Percentiles rank a stretch among this genome's conserved stretches.
Conservation (phyloP, 2,888 invertebrate genomes). For the Leptogaster cylindrica region DNA sequence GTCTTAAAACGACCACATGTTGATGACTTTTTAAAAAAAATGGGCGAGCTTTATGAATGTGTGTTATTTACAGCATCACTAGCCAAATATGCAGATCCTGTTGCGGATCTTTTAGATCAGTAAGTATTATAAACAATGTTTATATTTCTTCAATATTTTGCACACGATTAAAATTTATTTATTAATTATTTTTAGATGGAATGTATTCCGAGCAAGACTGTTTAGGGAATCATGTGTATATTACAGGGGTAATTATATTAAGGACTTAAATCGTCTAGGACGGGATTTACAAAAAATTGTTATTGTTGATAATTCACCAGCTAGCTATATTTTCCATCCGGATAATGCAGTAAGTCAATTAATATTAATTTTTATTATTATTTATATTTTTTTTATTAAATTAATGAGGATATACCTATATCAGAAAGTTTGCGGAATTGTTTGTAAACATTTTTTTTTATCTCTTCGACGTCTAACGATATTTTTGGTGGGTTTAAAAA, state of each 20-base stretch:
- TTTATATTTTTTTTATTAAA: background rate
- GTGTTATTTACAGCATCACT: slow-evolving; percentile 98
- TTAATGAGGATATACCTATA: background rate
- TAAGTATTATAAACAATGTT: slow-evolving; percentile 53
- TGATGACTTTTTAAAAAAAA: slow-evolving; percentile 96
- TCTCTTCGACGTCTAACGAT: too few species aligned
- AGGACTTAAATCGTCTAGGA: slow-evolving; percentile 97
- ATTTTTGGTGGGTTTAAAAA: too few species aligned
- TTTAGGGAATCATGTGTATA: slow-evolving; percentile 99
- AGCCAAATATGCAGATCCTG: slow-evolving; percentile 99
- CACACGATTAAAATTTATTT: background rate
- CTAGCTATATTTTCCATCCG: slow-evolving; percentile 99
- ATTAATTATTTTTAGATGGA: slow-evolving; percentile 72
- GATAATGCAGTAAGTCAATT: slow-evolving; percentile 92
- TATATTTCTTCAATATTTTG: background rate
- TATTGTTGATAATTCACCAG: slow-evolving; percentile 99
- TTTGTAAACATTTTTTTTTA: too few species aligned
- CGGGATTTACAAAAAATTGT: slow-evolving; percentile 95
- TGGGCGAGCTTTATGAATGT: slow-evolving; percentile 99
- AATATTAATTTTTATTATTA: slow-evolving; percentile 3
- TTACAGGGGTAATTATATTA: slow-evolving; percentile 99
- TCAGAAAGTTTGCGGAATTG: too few species aligned
- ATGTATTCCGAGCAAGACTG: slow-evolving; percentile 92
- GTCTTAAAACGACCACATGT: slow-evolving; percentile 99
- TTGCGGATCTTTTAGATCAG: slow-evolving; percentile 95